A percentile compares a stretch with the other conserved stretches of the same genome.
These are phyloP conservation scores for Dendrolimus kikuchii DNA, from an alignment of 1,140 invertebrate genomes.

Conservation along the genomic window DNA sequence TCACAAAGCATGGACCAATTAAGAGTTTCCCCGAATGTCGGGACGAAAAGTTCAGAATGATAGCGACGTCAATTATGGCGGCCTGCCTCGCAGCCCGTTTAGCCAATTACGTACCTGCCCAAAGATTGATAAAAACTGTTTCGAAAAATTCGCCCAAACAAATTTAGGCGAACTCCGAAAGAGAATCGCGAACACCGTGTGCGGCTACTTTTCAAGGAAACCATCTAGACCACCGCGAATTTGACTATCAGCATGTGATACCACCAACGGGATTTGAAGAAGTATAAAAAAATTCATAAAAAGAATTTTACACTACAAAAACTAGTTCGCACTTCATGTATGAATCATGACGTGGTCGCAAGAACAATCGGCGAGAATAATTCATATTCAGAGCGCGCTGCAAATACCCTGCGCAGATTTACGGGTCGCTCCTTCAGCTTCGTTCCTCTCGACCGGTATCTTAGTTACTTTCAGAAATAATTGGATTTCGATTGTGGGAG, in stretches of 20 bases:
- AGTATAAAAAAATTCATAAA: no score
- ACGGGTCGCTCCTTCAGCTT: constrained; percentile 30
- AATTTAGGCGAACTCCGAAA: constrained; percentile 53
- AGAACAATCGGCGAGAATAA: constrained; percentile 69
- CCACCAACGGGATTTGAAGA: constrained; percentile 17
- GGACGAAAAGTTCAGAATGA: constrained; percentile 59
- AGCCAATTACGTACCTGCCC: constrained; percentile 56
- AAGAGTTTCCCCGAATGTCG: constrained; percentile 68
- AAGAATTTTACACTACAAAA: constrained; percentile 25
- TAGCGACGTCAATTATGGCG: constrained; percentile 60
- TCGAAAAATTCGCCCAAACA: constrained; percentile 59
- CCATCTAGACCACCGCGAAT: constrained; percentile 29
- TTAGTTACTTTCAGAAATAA: constrained; percentile 68
- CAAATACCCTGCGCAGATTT: constrained; percentile 61
- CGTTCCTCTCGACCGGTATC: constrained; percentile 41
- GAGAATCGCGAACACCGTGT: constrained; percentile 38
- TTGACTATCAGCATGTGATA: constrained; percentile 38
- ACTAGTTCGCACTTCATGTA: constrained; percentile 68
- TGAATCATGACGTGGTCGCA: constrained; percentile 66
- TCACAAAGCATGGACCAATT: constrained; percentile 68
- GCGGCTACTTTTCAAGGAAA: constrained; percentile 30
- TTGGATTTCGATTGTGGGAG: constrained; percentile 66
- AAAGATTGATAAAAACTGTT: constrained; percentile 64
- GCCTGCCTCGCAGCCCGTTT: constrained; percentile 36
- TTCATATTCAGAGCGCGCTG: constrained; percentile 71